Percentiles rank a stretch among this genome's conserved stretches.
Conservation (phyloP, 2,113 vertebrate species). For the Atlantisia rogersi region DNA sequence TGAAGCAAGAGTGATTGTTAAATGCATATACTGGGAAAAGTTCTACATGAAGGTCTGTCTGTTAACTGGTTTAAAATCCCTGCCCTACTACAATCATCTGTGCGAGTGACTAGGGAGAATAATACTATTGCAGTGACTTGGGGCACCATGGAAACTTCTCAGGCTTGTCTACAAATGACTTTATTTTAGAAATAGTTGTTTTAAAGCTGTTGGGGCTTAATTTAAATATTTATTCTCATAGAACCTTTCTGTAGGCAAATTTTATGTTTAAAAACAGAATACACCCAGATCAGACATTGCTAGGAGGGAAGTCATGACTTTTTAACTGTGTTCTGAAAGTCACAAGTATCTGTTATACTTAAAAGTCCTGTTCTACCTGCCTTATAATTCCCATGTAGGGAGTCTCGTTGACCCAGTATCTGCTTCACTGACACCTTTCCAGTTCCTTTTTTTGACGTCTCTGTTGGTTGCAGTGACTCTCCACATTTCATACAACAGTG, state of each 20-base stretch:
- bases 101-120: background rate
- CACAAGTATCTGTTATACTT: background rate
- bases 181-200: background rate
- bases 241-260: background rate
- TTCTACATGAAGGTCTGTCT: background rate
- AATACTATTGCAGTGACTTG: background rate
- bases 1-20: background rate
- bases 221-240: background rate
- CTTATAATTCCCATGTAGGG: background rate
- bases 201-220: background rate
- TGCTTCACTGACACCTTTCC: background rate
- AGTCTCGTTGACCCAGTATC: background rate
- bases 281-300: background rate
- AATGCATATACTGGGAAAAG: background rate
- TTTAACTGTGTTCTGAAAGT: background rate
- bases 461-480: background rate
- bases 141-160: background rate
- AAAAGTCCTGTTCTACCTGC: background rate
- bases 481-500: background rate
- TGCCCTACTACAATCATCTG: background rate
- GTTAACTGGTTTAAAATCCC: background rate
- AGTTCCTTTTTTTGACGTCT: background rate
- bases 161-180: background rate
- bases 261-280: background rate
- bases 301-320: background rate